Evolutionary conservation across 2,888 invertebrate species (phyloP), one percentile per base, ranked within the genome.

Genomic region (Drosophila lutescens): DNA sequence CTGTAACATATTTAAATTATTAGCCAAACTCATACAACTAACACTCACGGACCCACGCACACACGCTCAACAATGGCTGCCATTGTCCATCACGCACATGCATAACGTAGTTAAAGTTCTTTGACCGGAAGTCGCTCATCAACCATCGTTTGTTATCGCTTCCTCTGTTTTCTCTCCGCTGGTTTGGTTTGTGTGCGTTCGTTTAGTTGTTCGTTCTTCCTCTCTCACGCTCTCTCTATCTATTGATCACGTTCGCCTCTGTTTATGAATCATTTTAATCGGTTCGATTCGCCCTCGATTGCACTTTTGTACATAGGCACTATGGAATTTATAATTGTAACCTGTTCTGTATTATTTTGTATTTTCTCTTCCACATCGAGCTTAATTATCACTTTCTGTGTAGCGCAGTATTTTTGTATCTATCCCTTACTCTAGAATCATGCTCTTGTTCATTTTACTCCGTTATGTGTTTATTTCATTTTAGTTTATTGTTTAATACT

Each of bases 41-140:
- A 70, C 53, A 36, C 67, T 20, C 49, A 70, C 63, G 40, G 43
- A 54, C 36, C 53, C 43, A 57, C 51, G 46, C 50, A 41, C 60
- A 60, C 34, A 44, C 44, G 17, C 65, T 23, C 41, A 41, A 34
- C 13, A 30, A 20, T n/a, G n/a, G n/a, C n/a, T n/a, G n/a, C 26
- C 54, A 60, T 57, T 38, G 30, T 15, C 47, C 50, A 46, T 34
- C 63, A 57, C 43, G 59, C 55, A 34, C 60, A 63, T 54, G 34
- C 55, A 65, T 53, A 73, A 58, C 57, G 61, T 72, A 73, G 59
- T 54, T 74, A 56, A 74, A 67, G 55, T 66, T 73, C 57, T 58
- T 72, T 55, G 50, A 85, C 75, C 84, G 84, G 84, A 85, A 85
- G 76, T 82, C 67, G 77, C 87, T 78, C 83, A 87, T 85, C 80